Evolutionary conservation across 2,113 vertebrate species (phyloP), one percentile per base, ranked within the genome.

Genomic region (Colinus virginianus): DNA sequence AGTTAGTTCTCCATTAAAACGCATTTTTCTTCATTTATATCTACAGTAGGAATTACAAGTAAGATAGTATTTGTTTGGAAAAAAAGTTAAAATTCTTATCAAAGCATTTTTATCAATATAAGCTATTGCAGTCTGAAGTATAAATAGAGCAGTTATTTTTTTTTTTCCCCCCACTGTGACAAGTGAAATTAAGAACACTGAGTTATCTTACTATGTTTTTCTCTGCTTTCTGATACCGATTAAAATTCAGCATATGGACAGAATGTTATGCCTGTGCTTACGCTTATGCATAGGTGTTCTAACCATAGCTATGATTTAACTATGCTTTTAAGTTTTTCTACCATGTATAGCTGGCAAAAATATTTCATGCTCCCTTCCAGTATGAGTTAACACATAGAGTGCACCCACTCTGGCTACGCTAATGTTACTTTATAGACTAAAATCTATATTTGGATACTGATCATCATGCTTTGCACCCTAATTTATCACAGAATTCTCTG

Each of bases 351-450:
- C 21, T 71, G 26, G 14, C 7, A 61, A 67, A 81, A 25, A 28
- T 55, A 80, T 42, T 53, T 42, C 19, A 43, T 48, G 36, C 8
- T 40, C 13, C 8, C 34, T 56, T 78, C 28, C 46, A 63, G 45
- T 49, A 26, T 1, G 80, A 56, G 9, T 36, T 46, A 68, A 63
- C n/a, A 19, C 7, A 12, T 72, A 72, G 67, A 10, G 77, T 81
- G 13, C 17, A 69, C 6, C 21, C 0, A 0, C 10, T 68, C 22
- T 11, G 38, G 0, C 28, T 59, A 13, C 30, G 25, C 8, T 62
- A 25, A 36, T 2, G 6, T 76, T 48, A 22, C 7, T n/a, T 62
- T 56, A 22, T 13, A 82, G 23, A 56, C 4, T 11, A 74, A 63
- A 82, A 83, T 28, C 17, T 21, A 13, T 68, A 43, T 17, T 32